Evolutionary conservation across 2,113 vertebrate species (phyloP).

Genomic region (Regulus satrapa): DNA sequence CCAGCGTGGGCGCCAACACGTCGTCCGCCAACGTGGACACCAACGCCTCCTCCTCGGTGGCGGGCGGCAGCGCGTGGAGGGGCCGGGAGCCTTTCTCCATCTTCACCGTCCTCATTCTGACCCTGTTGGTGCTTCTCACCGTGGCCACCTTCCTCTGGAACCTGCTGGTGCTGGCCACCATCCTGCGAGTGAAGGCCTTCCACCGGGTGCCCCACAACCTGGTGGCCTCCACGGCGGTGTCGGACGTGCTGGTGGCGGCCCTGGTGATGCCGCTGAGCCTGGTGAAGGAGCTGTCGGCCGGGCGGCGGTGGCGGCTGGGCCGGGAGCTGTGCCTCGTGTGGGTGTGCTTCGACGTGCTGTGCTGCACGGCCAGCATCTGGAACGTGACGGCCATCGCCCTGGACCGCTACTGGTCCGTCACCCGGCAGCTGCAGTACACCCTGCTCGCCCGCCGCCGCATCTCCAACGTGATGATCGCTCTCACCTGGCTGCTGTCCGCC

Average conservation of each 20-base stretch:
- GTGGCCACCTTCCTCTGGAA: conserved; percentile 93
- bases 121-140: conserved; percentile 73
- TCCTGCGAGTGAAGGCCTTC: conserved; percentile 88
- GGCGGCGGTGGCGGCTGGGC: conserved; percentile 85
- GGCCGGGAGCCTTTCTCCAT: conserved; percentile 72
- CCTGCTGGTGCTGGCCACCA: conserved; percentile 88
- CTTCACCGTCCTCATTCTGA: conserved; percentile 82
- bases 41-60: neutral
- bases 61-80: neutral
- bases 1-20: neutral
- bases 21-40: neutral
- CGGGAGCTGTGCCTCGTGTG: conserved; percentile 87
- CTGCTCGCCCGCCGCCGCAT: conserved; percentile 82
- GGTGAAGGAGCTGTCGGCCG: conserved; percentile 83
- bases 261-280: conserved; percentile 94
- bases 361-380: conserved; percentile 98
- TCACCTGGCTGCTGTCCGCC: conserved; percentile 87
- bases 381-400: conserved; percentile 91
- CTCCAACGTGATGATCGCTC: conserved; percentile 87
- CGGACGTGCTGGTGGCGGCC: conserved; percentile 89
- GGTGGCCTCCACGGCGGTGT: conserved; percentile 91
- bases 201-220: conserved; percentile 93
- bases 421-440: conserved; percentile 89
- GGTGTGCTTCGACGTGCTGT: conserved; percentile 92
- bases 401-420: conserved; percentile 96